Base-by-base conservation (phyloP, 2,797 vertebrate species). In the Coranthus polyacanthus region DNA sequence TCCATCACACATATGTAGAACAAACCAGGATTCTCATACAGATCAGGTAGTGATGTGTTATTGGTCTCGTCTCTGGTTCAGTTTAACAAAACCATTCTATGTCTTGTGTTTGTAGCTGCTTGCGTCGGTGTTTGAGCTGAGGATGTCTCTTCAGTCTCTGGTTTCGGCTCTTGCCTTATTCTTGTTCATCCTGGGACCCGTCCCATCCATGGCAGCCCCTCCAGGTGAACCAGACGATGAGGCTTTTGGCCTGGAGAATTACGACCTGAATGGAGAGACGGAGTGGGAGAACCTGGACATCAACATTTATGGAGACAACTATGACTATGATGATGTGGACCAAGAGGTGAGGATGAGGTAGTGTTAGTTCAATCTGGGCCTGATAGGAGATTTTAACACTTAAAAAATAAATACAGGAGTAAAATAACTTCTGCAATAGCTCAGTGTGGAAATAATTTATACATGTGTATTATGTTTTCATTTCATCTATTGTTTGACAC, bases 291-390 rank as follows among this genome's bases (percentile, higher is more conserved):
- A 84, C 74, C 74, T 89, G 42, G 90, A 94, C 50, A 62, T 92
- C 38, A 93, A 88, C 75, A 83, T 72, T 72, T 94, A 93, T 0
- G 91, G 92, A 66, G 90, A 94, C 26, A 82, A 78, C 38, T 91
- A 89, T 0, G 92, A 93, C 72, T 94, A 94, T 0, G 49, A 90
- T 9, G 92, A 94, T 68, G 71, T 90, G 6, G 87, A 84, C 57
- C 88, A 89, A 0, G 88, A 93, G 93, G 95, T 95, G 46, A 61
- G 61, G 5, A 20, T 20, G 15, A 4, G 8, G n/a, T n/a, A n/a
- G n/a, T n/a, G n/a, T n/a, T n/a, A n/a, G 13, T 5, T 45, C 37
- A 2, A 38, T 13, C 37, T 5, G 15, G 13, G 12, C 6, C 38
- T 36, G 34, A 6, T 39, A 15, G 13, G 13, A 4, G n/a, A 8